These are phyloP conservation scores for Alfaro cultratus DNA, from an alignment of 2,797 vertebrate genomes.

Conservation along the genomic window DNA sequence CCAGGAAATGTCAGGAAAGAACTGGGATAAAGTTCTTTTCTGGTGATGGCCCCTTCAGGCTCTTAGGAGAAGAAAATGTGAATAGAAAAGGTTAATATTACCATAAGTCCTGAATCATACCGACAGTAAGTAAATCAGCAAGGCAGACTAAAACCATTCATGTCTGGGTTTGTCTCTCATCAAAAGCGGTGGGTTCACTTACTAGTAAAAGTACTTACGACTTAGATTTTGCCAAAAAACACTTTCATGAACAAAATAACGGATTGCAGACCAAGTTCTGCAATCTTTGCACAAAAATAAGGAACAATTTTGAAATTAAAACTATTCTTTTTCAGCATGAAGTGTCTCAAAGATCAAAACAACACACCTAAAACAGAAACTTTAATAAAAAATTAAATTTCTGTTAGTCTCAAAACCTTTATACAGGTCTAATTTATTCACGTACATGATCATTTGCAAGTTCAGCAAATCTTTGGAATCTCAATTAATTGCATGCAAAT, in stretches of 20 bases:
- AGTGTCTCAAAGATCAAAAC: background rate
- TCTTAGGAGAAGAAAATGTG: slow-evolving; percentile 1
- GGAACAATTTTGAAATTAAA: background rate
- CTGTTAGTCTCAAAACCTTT: background rate
- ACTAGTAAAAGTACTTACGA: too few species aligned
- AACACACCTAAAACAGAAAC: background rate
- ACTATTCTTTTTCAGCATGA: background rate
- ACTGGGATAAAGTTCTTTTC: background rate
- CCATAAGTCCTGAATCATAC: background rate
- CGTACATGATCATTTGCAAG: background rate
- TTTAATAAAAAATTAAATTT: background rate
- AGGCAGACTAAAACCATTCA: background rate
- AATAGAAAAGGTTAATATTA: slow-evolving; percentile 1
- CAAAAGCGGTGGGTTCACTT: background rate
- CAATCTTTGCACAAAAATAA: background rate
- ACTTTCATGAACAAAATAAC: background rate
- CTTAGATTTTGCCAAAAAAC: background rate
- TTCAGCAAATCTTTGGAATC: background rate
- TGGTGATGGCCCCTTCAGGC: background rate
- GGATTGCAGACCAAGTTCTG: background rate
- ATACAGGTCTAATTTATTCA: background rate
- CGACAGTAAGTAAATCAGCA: background rate
- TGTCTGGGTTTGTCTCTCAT: background rate
- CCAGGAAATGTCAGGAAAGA: background rate
- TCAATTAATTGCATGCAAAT: slow-evolving; percentile 14